Conservation (phyloP, 2,888 invertebrate genomes). For the Macroteleia sp. region DNA sequence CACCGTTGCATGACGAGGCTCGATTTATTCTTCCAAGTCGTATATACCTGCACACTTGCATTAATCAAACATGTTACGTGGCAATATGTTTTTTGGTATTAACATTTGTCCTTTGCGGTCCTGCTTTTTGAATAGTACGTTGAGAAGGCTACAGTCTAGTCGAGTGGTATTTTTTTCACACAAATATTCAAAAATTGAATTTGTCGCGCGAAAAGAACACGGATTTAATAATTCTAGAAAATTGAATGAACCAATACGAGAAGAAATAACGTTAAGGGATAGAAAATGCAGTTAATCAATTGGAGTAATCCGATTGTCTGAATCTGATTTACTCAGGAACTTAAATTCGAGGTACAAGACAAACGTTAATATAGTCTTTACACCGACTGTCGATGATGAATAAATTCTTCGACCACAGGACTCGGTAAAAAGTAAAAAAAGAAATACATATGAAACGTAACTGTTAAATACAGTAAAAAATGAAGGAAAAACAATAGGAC, state of each 20-base stretch:
- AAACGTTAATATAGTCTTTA: conserved; percentile 11
- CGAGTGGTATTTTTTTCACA: no score
- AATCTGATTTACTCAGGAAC: background rate
- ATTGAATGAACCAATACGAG: no score
- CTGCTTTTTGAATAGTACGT: no score
- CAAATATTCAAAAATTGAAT: no score
- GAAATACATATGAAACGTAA: no score
- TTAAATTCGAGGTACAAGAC: background rate
- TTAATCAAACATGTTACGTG: background rate
- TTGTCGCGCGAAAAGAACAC: background rate
- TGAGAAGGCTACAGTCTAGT: no score
- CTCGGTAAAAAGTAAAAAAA: background rate
- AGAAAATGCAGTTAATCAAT: no score
- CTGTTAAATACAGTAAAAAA: conserved; percentile 19
- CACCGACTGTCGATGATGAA: no score
- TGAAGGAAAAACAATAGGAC: conserved; percentile 33
- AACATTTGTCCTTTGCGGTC: background rate
- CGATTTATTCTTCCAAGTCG: conserved; percentile 12
- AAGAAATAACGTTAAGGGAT: no score
- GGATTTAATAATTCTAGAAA: no score
- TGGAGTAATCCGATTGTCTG: conserved; percentile 13
- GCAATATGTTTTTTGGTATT: background rate
- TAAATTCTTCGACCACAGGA: no score
- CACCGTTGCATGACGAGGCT: conserved; percentile 25
- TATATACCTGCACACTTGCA: background rate